These are phyloP conservation scores for Heliconius eleuchia DNA, from an alignment of 1,140 invertebrate species.

Conservation along the genomic window DNA sequence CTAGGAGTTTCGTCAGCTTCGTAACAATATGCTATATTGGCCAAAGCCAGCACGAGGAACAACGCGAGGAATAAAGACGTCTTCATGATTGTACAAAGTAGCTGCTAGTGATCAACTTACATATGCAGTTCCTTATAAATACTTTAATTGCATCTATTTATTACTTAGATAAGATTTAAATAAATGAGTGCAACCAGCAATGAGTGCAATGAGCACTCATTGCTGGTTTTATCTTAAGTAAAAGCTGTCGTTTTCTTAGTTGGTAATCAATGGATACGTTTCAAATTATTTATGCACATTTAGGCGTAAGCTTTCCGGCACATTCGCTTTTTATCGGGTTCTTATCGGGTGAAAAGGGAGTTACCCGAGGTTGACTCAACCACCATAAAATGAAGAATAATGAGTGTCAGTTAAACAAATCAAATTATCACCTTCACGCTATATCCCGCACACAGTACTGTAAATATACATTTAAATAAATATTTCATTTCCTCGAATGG, in stretches of 20 bases:
- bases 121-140: slow-evolving; percentile 1
- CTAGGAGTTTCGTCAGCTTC: neutral
- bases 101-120: neutral
- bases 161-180: neutral
- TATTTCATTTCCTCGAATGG: too few species aligned
- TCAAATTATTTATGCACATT: neutral
- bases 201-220: neutral
- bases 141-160: neutral
- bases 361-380: neutral
- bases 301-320: neutral
- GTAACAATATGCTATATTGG: neutral
- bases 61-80: neutral
- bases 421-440: too few species aligned
- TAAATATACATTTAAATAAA: too few species aligned
- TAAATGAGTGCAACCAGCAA: neutral
- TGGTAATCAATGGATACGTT: neutral
- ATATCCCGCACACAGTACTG: too few species aligned
- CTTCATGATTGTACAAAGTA: neutral
- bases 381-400: too few species aligned
- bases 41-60: neutral
- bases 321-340: neutral
- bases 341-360: neutral
- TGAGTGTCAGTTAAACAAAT: too few species aligned
- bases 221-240: neutral
- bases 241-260: neutral